A percentile compares a stretch with the other conserved stretches of the same genome.
These are phyloP conservation scores for Hypanus sabinus DNA, from an alignment of 2,113 vertebrate species.

Conservation along the genomic window DNA sequence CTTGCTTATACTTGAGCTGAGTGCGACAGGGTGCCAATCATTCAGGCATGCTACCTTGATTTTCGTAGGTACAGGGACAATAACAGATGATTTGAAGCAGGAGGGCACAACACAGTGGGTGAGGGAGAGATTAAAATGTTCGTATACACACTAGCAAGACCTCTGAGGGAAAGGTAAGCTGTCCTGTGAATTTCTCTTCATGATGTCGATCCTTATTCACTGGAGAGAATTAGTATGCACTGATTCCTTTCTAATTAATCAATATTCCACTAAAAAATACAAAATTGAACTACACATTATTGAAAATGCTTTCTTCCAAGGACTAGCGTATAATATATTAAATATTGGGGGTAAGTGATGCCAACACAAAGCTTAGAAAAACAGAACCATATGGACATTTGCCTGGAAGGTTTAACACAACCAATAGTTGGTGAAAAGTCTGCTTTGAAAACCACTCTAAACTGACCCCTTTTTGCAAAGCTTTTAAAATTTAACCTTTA, in stretches of 20 bases:
- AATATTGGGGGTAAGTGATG: background rate
- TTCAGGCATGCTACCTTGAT: too few relatives aligned
- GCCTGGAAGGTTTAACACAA: background rate
- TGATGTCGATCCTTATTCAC: background rate
- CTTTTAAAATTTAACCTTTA: background rate
- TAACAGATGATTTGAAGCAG: too few relatives aligned
- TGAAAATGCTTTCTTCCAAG: too few relatives aligned
- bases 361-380: background rate
- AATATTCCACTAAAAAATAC: background rate
- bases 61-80: too few relatives aligned
- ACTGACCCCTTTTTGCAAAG: background rate
- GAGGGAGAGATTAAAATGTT: too few relatives aligned
- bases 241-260: background rate
- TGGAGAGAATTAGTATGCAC: background rate
- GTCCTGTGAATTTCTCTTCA: background rate
- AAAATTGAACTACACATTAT: background rate
- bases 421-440: background rate
- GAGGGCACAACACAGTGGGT: too few relatives aligned
- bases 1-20: too few relatives aligned
- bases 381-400: background rate
- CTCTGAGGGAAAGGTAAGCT: background rate
- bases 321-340: background rate
- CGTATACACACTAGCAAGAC: too few relatives aligned
- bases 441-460: background rate
- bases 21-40: too few relatives aligned